Evolutionary conservation across 2,797 vertebrate genomes (phyloP).

Genomic region (Dryobates pubescens): DNA sequence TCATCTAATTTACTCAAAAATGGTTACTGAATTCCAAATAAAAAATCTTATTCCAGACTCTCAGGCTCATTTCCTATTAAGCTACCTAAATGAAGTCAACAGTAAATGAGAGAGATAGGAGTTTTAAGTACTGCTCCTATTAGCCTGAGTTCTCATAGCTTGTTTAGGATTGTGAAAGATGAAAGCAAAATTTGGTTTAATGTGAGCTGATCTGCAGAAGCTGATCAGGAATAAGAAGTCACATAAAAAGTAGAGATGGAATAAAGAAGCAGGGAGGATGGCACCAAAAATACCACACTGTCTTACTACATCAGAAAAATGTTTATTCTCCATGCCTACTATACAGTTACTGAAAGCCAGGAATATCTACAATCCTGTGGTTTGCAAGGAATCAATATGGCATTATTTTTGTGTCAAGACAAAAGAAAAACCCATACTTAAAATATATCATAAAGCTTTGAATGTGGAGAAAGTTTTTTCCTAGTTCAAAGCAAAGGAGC

Average conservation of each 20-base stretch:
- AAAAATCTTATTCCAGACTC: background rate
- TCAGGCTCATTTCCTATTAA: background rate
- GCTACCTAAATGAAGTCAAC: background rate
- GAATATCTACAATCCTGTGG: background rate
- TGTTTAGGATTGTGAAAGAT: background rate
- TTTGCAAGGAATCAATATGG: background rate
- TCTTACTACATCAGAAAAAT: background rate
- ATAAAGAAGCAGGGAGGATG: background rate
- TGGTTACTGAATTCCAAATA: background rate
- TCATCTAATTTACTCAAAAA: background rate
- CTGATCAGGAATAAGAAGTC: background rate
- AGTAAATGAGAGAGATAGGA: background rate
- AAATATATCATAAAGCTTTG: background rate
- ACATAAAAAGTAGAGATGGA: background rate
- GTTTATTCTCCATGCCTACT: background rate
- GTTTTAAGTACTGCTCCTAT: background rate
- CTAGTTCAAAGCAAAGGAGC: background rate
- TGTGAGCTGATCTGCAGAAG: background rate
- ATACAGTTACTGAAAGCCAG: background rate
- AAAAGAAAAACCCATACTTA: background rate
- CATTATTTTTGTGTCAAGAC: background rate
- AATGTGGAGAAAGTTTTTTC: background rate
- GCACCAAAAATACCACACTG: background rate
- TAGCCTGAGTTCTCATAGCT: background rate
- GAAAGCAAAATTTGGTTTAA: background rate